Evolutionary conservation across 2,113 vertebrate genomes (phyloP).

Genomic region (Mesitornis unicolor): DNA sequence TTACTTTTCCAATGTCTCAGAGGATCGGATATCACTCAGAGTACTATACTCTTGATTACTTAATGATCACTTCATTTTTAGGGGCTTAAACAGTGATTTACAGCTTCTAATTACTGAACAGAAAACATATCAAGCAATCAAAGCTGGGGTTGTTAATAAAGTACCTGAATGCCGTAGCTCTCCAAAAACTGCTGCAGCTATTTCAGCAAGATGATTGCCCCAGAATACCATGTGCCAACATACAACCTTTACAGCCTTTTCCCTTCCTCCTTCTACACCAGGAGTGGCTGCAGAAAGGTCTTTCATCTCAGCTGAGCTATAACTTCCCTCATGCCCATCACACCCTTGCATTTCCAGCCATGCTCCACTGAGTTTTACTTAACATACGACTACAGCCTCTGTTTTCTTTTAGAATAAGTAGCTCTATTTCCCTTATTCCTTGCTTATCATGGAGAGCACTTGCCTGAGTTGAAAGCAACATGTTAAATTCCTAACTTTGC

Average conservation of each 20-base stretch:
- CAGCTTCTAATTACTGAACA: conserved; percentile 30
- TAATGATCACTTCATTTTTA: conserved; percentile 49
- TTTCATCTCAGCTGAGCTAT: not conserved
- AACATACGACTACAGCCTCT: not conserved
- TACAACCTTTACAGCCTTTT: not conserved
- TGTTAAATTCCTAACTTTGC: not conserved
- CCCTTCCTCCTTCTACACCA: not conserved
- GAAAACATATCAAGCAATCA: conserved; percentile 57
- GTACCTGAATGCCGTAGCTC: not conserved
- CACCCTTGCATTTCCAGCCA: not conserved
- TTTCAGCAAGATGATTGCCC: not conserved
- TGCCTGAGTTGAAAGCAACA: not conserved
- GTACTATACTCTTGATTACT: conserved; percentile 51
- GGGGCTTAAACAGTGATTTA: conserved; percentile 53
- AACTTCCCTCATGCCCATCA: rapidly evolving
- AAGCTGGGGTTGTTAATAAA: not conserved
- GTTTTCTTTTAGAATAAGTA: not conserved
- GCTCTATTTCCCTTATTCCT: not conserved
- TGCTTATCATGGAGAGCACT: not conserved
- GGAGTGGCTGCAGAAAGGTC: not conserved
- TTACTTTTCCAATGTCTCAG: conserved; percentile 29
- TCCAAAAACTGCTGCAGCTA: not conserved
- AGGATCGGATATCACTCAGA: conserved; percentile 3
- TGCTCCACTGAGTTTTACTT: not conserved
- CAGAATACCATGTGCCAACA: not conserved